A percentile compares a stretch with the other conserved stretches of the same genome.
Evolutionary conservation across 1,140 invertebrate genomes (phyloP).

Genomic region (Uloborus diversus): DNA sequence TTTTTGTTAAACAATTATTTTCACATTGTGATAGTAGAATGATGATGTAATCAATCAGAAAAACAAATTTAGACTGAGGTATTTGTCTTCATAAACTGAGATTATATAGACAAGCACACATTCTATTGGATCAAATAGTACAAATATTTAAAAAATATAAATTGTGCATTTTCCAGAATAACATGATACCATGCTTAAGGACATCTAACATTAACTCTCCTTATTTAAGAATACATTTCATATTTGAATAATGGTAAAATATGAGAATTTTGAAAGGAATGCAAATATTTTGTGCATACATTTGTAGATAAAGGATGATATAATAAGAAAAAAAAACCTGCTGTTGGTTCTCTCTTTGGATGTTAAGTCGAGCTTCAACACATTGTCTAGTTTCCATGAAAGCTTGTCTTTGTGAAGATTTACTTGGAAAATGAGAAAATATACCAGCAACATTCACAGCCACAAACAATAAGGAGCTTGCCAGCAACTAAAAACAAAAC

Average conservation of each 20-base stretch:
- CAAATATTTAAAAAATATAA: no score
- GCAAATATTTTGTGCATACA: not conserved
- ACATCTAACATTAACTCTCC: no score
- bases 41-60: no score
- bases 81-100: no score
- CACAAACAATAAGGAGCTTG: slow-evolving; percentile 76
- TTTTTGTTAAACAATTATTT: no score
- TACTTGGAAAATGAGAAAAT: slow-evolving; percentile 90
- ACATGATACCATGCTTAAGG: no score
- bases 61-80: no score
- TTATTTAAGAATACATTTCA: no score
- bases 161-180: no score
- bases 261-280: not conserved
- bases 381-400: slow-evolving; percentile 95
- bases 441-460: slow-evolving; percentile 87
- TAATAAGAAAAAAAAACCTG: slow-evolving; percentile 74
- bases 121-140: no score
- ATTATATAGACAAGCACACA: no score
- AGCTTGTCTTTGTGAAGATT: slow-evolving; percentile 88
- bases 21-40: no score
- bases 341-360: slow-evolving; percentile 94
- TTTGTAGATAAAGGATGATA: not conserved
- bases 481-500: slow-evolving; percentile 70
- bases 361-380: slow-evolving; percentile 89
- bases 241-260: not conserved